These are phyloP conservation scores for Caenorhabditis sulstoni DNA, from an alignment of 2,888 invertebrate genomes.

Conservation along the genomic window DNA sequence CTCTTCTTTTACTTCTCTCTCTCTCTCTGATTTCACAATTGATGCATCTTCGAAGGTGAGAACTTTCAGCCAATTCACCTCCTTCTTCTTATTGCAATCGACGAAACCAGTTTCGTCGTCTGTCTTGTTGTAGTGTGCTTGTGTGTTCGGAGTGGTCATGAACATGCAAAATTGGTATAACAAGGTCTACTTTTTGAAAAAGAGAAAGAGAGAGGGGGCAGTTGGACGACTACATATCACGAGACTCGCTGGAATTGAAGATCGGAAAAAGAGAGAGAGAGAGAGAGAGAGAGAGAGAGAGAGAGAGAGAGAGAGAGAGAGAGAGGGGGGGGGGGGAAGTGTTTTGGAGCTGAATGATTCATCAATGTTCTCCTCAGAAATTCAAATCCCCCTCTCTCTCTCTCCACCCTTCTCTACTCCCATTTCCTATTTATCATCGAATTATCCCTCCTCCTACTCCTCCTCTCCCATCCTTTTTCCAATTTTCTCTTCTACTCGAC, in stretches of 20 bases:
- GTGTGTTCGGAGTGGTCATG: conserved; percentile 22
- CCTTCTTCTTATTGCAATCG: conserved; percentile 9
- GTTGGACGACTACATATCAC: no score
- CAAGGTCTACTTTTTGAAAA: no score
- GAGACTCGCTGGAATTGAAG: neutral
- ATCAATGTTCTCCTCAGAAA: neutral
- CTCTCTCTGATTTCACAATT: conserved; percentile 38
- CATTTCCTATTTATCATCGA: conserved; percentile 24
- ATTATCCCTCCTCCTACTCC: conserved; percentile 9
- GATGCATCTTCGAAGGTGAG: no score
- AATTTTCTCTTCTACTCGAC: neutral
- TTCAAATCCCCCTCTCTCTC: conserved; percentile 1
- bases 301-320: conserved; percentile 25
- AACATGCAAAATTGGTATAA: conserved; percentile 38
- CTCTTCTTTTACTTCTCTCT: no score
- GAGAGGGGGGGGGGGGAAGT: no score
- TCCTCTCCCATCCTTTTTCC: conserved; percentile 5
- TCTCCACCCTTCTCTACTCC: no score
- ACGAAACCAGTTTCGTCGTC: conserved; percentile 12
- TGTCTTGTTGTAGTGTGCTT: neutral
- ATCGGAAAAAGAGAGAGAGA: conserved; percentile 12
- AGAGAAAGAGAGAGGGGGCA: no score
- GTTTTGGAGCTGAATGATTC: no score
- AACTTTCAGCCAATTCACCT: conserved; percentile 31
- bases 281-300: no score